Base-by-base conservation (phyloP, 23 tunicate species). In the Trididemnum miniatum region DNA sequence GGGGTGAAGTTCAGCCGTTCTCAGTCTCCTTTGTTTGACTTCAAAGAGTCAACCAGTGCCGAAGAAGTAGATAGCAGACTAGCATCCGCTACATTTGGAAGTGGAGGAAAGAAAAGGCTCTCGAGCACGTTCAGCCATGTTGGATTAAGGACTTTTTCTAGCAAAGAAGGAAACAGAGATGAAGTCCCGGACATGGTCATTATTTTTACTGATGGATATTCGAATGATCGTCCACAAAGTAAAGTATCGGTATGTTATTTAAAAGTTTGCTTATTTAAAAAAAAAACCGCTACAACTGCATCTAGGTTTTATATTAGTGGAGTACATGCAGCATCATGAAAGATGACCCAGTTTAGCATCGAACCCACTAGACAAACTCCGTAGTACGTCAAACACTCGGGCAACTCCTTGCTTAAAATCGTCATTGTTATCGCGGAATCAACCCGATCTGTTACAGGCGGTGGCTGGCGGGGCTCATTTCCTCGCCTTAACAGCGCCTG, bases 51-150 rank as follows among this genome's bases (percentile, higher is more conserved):
- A 31, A 32, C 7, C 12, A 32, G 38, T 24, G 38, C 26, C 9
- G 12, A 67, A 33, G 37, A 31, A 3, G 7, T 67, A 7, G 20
- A 9, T n/a, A 32, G 32, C 20, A 12, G 38, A 9, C 18, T 67
- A 4, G 37, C 75, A 12, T 4, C 12, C 7, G 38, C 32, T 67
- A 7, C 37, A 4, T 67, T 31, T 24, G 75, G 75, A 30, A 31
- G 38, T 15, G 75, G 75, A 7, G 75, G 75, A 67, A 67, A 32
- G n/a, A 67, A 67, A 32, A 67, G 75, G 25, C 37, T 67, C 20
- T 31, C 38, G 38, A 67, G 75, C 75, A 7, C n/a, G 37, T 67
- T 67, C 38, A 67, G 75, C 38, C 38, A 31, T 32, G n/a, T 67
- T 33, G 38, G 75, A 5, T 32, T 31, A 37, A 37, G 38, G 38